A percentile compares a stretch with the other conserved stretches of the same genome.
Evolutionary conservation across 1,140 invertebrate species (phyloP).

Genomic region (Cryptotermes secundus): DNA sequence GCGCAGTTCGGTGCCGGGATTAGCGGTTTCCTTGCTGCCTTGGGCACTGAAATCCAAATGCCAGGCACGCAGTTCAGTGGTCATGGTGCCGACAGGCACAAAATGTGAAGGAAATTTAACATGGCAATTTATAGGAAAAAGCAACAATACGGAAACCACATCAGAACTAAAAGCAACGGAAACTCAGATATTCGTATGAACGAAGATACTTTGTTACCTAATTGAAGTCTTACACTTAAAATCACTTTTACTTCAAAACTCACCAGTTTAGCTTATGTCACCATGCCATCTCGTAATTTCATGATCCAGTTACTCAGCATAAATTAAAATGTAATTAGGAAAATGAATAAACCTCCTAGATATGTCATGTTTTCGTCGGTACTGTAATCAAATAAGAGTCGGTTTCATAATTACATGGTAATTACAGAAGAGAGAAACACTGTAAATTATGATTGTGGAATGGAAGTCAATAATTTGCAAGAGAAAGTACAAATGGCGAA

Average conservation of each 20-base stretch:
- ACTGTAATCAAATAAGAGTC: not conserved
- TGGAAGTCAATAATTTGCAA: not conserved
- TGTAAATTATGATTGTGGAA: not conserved
- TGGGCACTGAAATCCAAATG: too few relatives aligned
- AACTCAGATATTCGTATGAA: not conserved
- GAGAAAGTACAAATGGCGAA: not conserved
- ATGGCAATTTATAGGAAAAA: not conserved
- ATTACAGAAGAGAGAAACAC: not conserved
- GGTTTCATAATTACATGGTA: not conserved
- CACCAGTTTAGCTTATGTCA: not conserved
- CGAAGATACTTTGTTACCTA: not conserved
- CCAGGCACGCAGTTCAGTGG: not conserved
- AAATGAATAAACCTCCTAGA: not conserved
- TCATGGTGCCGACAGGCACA: not conserved
- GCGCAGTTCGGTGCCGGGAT: too few relatives aligned
- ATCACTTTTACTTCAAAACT: not conserved
- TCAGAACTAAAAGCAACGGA: not conserved
- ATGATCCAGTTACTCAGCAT: not conserved
- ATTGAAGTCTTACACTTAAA: not conserved
- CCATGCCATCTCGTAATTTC: not conserved
- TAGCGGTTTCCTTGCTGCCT: too few relatives aligned
- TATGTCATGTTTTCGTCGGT: not conserved
- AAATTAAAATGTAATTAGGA: not conserved
- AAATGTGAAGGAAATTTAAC: not conserved
- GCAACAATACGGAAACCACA: not conserved